Evolutionary conservation across 1,140 invertebrate species (phyloP), one percentile per base, ranked within the genome.

Genomic region (Meloidogyne floridensis): DNA sequence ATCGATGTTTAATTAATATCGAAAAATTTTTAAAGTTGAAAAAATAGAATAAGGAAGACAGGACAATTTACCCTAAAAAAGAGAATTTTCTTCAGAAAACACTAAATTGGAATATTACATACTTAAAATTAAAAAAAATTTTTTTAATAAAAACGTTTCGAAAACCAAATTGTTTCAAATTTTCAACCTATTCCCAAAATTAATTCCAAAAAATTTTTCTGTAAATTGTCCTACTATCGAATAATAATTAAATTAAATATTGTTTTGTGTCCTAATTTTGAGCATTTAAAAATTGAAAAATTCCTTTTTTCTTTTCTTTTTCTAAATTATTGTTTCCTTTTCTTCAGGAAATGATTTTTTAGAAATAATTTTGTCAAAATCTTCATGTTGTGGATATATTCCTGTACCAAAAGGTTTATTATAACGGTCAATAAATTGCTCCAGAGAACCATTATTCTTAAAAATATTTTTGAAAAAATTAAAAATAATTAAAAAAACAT

Each of bases 311-410:
- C 43, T 65, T 9, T 11, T 0, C 7, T 42, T 32, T 80, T 73
- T 32, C 47, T 47, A 88, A 76, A 88, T 88, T 43, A 87, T 87
- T n/a, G 87, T 88, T 86, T 88, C 87, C 70, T 87, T 75, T 72
- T 88, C 87, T 54, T 53, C 20, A 43, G 70, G 18, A 42, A 73
- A 18, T 11, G 82, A 72, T 43, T 72, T 78, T 51, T 70, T 83
- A 53, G 53, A 72, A 69, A 77, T 72, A 42, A 77, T 83, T 82
- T 73, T 80, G 32, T 75, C 80, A 18, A 65, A 77, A 51, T 75
- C 65, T 51, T 32, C 32, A 32, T 75, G 75, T 15, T 79, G 75
- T 20, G 74, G 59, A 54, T 81, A 75, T 47, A 75, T 70, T 54
- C 65, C 75, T 54, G 56, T 77, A 8, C 74, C 72, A 72, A 75